Percentiles rank a stretch among this genome's conserved stretches.
Conservation (phyloP, 2,888 invertebrate species). For the Agrypnus murinus region DNA sequence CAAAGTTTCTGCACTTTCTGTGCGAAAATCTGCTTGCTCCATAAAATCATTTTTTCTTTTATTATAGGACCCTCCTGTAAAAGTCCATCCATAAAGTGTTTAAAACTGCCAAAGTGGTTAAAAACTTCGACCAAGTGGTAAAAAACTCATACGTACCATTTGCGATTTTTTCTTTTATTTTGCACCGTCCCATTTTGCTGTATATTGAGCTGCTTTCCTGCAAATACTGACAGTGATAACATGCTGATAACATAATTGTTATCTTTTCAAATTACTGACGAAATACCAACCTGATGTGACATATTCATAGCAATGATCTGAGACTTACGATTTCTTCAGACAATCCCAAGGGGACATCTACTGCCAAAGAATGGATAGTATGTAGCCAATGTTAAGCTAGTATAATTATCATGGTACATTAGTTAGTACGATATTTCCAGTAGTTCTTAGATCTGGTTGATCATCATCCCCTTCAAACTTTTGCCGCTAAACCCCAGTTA, state of each 20-base stretch:
- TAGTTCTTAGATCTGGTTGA: neutral
- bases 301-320: neutral
- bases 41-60: neutral
- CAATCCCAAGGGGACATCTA: neutral
- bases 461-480: neutral
- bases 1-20: constrained; percentile 1
- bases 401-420: constrained; percentile 4
- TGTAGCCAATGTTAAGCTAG: neutral
- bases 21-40: constrained; percentile 4
- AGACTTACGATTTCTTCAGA: neutral
- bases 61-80: neutral
- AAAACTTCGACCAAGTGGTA: neutral
- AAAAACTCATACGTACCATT: neutral
- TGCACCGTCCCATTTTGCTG: neutral
- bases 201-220: neutral
- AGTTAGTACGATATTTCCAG: neutral
- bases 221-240: constrained; percentile 1
- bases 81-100: neutral
- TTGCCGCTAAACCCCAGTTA: too few relatives aligned
- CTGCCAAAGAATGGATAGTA: neutral
- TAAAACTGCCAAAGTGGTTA: neutral
- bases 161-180: neutral
- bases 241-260: neutral
- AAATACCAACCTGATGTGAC: neutral
- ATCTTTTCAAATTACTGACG: neutral